phyloP scores from a whole-genome alignment of 2,113 vertebrate genomes.

The Charadrius vociferus region DNA sequence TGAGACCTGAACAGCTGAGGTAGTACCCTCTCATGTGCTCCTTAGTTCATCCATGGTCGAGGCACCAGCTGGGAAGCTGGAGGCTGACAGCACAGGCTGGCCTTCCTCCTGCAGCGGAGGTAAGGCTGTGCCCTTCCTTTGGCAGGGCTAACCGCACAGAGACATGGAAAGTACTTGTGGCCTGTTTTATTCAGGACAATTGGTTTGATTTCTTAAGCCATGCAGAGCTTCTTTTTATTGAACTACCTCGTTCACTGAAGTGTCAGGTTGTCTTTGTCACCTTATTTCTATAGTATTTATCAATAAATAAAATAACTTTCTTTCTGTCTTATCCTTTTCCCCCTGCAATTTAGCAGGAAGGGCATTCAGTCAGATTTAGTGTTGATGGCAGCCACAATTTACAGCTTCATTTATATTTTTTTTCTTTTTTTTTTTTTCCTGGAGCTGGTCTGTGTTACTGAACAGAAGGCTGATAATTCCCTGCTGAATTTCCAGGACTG shows the following conservation, averaged over 20 bases:
- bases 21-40: not conserved
- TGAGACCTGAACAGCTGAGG: not conserved
- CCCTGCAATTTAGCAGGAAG: not conserved
- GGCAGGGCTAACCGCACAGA: not conserved
- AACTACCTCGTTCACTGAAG: not conserved
- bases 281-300: not conserved
- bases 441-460: not conserved
- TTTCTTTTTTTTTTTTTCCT: not conserved
- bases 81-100: not conserved
- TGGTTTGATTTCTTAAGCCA: not conserved
- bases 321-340: not conserved
- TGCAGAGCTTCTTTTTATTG: not conserved
- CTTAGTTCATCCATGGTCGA: not conserved
- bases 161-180: not conserved
- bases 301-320: not conserved
- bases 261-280: not conserved
- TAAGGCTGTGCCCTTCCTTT: not conserved
- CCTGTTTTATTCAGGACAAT: not conserved
- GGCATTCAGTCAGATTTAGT: not conserved
- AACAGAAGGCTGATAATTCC: slow-evolving; percentile 46
- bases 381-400: not conserved
- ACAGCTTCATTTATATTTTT: not conserved
- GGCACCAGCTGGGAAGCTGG: too few relatives aligned
- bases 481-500: slow-evolving; percentile 11
- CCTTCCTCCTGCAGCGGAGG: not conserved